phyloP scores from a whole-genome alignment of 2,113 vertebrate genomes.

The Catagonus wagneri region DNA sequence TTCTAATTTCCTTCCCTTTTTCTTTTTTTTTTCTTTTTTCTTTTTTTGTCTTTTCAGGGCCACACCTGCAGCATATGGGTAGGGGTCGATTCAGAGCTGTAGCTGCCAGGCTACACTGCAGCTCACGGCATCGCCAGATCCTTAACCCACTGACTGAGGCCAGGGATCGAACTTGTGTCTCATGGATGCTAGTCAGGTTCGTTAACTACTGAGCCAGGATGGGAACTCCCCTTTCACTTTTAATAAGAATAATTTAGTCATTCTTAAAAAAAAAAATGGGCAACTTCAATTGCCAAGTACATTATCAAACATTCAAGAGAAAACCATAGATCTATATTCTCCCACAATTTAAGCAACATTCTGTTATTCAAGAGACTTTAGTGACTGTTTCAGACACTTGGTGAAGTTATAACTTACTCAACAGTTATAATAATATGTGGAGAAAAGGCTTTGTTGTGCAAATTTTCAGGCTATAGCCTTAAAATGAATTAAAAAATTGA shows the following conservation, averaged over 20 bases:
- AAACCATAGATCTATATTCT: not conserved
- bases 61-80: too few species aligned
- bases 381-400: not conserved
- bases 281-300: constrained; percentile 15
- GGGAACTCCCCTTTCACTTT: constrained; percentile 13
- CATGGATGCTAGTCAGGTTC: too few species aligned
- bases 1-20: constrained; percentile 37
- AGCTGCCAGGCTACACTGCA: too few species aligned
- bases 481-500: constrained; percentile 43
- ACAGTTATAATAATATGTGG: not conserved
- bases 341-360: constrained; percentile 2
- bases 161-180: too few species aligned
- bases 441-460: not conserved
- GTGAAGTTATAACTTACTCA: not conserved
- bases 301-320: not conserved
- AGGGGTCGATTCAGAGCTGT: too few species aligned
- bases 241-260: constrained; percentile 24
- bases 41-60: too few species aligned
- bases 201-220: too few species aligned
- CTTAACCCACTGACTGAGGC: too few species aligned
- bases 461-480: not conserved
- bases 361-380: constrained; percentile 33
- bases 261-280: not conserved
- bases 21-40: not conserved
- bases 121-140: too few species aligned